Base-by-base conservation (phyloP, 2,797 vertebrate species). In the Melanotaenia nigrans region DNA sequence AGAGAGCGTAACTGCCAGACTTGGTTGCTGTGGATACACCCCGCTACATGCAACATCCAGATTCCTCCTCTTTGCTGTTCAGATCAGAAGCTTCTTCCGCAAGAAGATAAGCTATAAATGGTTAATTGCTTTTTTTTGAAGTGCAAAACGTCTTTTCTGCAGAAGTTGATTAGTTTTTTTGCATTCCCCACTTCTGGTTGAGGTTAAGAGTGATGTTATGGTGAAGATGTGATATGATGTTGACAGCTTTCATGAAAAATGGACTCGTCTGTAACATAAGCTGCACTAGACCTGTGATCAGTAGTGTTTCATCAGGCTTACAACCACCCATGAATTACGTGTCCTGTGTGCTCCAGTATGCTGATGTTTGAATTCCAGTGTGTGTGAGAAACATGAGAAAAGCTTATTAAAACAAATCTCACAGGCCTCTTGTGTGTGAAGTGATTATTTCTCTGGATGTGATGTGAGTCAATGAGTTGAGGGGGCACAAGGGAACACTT, bases 371-470 rank as follows among this genome's bases (percentile, higher is more conserved):
- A 12, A 68, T 75, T 84, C 28, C 24, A 59, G 63, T 47, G 42
- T 79, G 61, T 81, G 70, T 69, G 71, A 75, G 70, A 77, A 79
- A 57, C 64, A 73, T 73, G 68, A 77, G 69, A 85, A 84, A 86
- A 83, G 63, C 87, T 77, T 78, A 92, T 88, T 92, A 91, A 92
- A 91, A 85, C 47, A 24, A 85, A 87, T 86, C 78, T 82, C 75
- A 75, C 76, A 78, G 65, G 66, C 83, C 77, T 68, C 67, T 84
- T 69, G 85, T 70, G 82, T 70, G 38, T 71, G 85, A 84, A 86
- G 80, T 86, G 77, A 89, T 90, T 87, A 86, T 84, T 87, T 82
- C 71, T 80, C 24, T 1, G 65, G 71, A 74, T 88, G 73, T 30
- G 69, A 78, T 70, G 49, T n/a, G 71, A 87, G 79, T 82, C 77